Conservation (phyloP, 2,888 invertebrate genomes). For the Andrena dorsata region DNA sequence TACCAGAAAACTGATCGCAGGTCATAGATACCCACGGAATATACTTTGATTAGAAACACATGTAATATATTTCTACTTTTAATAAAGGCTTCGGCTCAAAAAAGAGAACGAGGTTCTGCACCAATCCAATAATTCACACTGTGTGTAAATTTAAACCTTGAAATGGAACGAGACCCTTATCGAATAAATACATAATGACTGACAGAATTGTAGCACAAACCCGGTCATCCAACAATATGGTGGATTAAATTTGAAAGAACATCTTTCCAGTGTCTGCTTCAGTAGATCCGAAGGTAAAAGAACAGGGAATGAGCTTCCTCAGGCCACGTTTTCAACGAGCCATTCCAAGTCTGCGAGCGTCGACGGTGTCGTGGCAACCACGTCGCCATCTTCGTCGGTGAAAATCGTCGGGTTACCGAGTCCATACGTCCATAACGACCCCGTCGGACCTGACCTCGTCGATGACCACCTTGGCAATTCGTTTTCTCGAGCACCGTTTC, state of each 20-base stretch:
- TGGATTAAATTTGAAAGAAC: not conserved
- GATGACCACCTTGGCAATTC: constrained; percentile 46
- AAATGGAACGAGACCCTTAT: too few relatives aligned
- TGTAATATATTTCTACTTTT: too few relatives aligned
- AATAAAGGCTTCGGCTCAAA: too few relatives aligned
- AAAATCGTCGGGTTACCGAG: constrained; percentile 14
- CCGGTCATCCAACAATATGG: not conserved
- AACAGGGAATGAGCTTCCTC: not conserved
- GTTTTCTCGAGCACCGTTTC: constrained; percentile 33
- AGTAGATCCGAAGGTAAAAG: not conserved
- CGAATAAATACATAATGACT: too few relatives aligned
- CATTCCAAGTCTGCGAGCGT: not conserved
- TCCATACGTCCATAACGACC: constrained; percentile 31
- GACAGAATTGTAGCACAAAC: too few relatives aligned
- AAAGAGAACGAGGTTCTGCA: too few relatives aligned
- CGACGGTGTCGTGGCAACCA: constrained; percentile 3
- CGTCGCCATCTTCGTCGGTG: constrained; percentile 6
- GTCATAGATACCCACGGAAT: too few relatives aligned
- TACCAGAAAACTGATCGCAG: too few relatives aligned
- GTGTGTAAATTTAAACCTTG: too few relatives aligned
- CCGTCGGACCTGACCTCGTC: constrained; percentile 22
- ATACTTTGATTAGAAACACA: too few relatives aligned
- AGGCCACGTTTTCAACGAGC: constrained; percentile 5
- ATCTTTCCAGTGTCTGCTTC: not conserved
- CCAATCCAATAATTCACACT: too few relatives aligned